Evolutionary conservation across 2,113 vertebrate genomes (phyloP).

Genomic region (Saguinus imperator): DNA sequence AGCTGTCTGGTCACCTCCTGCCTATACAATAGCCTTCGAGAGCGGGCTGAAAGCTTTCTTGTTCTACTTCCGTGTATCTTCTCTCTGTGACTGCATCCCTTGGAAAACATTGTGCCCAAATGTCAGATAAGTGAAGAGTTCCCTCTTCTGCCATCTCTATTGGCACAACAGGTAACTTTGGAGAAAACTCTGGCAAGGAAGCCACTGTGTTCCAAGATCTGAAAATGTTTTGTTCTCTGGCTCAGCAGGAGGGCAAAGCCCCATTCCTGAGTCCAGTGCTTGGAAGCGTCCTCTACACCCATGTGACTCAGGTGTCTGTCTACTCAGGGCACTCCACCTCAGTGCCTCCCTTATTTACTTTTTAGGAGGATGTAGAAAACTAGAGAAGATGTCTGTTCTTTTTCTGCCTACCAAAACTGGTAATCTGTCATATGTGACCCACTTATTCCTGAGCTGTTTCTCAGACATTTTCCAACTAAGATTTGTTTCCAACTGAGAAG

Average conservation of each 20-base stretch:
- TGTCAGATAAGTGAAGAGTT: background rate
- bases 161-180: background rate
- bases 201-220: background rate
- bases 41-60: background rate
- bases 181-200: background rate
- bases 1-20: rapidly evolving
- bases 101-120: background rate
- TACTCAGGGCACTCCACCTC: background rate
- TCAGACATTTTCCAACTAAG: background rate
- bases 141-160: background rate
- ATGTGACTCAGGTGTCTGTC: background rate
- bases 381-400: background rate
- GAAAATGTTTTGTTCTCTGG: background rate
- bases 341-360: background rate
- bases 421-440: background rate
- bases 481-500: background rate
- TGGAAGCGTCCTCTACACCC: rapidly evolving
- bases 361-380: background rate
- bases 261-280: too few species aligned
- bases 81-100: background rate
- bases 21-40: background rate
- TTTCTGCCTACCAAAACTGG: background rate
- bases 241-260: background rate
- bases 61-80: background rate
- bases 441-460: background rate